Conservation (phyloP, 2,113 vertebrate species). For the Falco punctatus region DNA sequence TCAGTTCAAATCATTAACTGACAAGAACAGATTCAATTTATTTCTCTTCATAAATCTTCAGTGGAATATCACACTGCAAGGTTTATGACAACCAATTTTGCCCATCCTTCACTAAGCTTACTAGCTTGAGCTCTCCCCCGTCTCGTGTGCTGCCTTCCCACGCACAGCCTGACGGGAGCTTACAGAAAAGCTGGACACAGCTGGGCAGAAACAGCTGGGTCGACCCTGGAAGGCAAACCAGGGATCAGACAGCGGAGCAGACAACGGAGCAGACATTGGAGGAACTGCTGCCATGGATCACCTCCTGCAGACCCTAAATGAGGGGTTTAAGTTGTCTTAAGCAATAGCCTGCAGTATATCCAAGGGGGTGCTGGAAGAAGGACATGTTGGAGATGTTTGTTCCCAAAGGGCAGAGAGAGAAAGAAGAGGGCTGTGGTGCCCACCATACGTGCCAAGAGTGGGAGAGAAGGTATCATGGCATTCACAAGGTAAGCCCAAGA, state of each 20-base stretch:
- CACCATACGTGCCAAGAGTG: neutral
- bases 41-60: neutral
- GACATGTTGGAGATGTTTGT: neutral
- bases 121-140: neutral
- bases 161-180: neutral
- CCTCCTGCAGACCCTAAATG: no score
- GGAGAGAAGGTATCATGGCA: neutral
- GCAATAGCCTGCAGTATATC: neutral
- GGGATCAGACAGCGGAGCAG: no score
- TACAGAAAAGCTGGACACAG: neutral
- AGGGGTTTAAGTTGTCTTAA: neutral
- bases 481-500: neutral
- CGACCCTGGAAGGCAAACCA: neutral
- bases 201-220: neutral
- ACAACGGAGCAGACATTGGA: neutral
- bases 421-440: neutral
- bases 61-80: neutral
- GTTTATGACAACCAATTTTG: neutral
- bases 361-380: neutral
- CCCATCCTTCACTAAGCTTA: neutral
- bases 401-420: neutral
- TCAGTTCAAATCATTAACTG: neutral
- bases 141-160: neutral
- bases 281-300: neutral
- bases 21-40: neutral